These are phyloP conservation scores for Coleophora flavipennella DNA, from an alignment of 2,888 invertebrate species.

Conservation along the genomic window DNA sequence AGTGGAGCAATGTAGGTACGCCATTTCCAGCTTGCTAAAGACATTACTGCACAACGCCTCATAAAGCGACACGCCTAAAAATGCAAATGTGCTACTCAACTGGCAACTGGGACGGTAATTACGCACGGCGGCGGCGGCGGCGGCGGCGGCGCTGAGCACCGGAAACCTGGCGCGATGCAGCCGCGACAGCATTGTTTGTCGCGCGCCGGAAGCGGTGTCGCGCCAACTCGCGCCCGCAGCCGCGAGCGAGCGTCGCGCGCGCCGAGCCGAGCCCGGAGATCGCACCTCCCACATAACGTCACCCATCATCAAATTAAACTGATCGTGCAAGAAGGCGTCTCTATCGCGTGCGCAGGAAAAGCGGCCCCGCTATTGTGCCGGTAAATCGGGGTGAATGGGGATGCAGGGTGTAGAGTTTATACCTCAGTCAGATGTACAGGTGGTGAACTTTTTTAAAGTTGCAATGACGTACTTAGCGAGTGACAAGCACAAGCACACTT, in stretches of 20 bases:
- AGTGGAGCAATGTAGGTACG: background rate
- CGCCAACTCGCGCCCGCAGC: constrained; percentile 20
- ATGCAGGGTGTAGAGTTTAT: too few relatives aligned
- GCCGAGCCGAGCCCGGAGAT: background rate
- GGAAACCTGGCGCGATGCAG: constrained; percentile 6
- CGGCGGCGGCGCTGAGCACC: constrained; percentile 4
- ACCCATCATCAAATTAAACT: background rate
- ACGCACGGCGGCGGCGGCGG: background rate
- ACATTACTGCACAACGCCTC: constrained; percentile 2
- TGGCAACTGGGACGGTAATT: constrained; percentile 3
- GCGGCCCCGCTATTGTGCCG: too few relatives aligned
- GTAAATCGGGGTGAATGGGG: too few relatives aligned
- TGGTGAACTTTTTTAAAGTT: too few relatives aligned
- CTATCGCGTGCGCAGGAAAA: too few relatives aligned
- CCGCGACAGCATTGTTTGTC: constrained; percentile 6
- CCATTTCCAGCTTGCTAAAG: background rate
- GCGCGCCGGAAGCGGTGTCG: constrained; percentile 25
- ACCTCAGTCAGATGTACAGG: too few relatives aligned
- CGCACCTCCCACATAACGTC: background rate
- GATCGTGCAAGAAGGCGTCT: too few relatives aligned
- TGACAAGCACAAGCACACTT: too few relatives aligned
- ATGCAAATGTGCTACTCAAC: background rate
- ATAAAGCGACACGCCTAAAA: constrained; percentile 3
- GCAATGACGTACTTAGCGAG: too few relatives aligned
- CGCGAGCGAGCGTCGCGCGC: background rate